Conservation (phyloP, 2,113 vertebrate species). For the Ascaphus truei region DNA sequence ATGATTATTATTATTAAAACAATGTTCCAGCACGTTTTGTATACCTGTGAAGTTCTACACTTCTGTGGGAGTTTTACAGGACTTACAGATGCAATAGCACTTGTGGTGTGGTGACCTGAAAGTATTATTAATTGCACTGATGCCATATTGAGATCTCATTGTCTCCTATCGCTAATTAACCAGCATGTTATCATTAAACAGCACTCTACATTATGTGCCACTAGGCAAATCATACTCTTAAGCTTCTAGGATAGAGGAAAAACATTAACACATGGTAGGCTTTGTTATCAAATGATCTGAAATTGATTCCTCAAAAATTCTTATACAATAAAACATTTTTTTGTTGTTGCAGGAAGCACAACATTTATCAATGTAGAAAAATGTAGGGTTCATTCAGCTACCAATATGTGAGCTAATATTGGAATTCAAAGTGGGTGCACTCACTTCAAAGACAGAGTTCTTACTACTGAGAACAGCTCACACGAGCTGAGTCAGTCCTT, state of each 20-base stretch:
- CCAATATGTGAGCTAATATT: too few species aligned
- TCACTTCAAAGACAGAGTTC: too few species aligned
- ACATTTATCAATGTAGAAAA: too few species aligned
- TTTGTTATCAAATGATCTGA: not conserved
- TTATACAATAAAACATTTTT: too few species aligned
- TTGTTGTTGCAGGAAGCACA: too few species aligned
- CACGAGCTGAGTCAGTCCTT: too few species aligned
- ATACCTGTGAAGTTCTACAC: not conserved
- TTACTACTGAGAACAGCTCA: too few species aligned
- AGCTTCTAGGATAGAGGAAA: not conserved
- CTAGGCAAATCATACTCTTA: conserved; percentile 1
- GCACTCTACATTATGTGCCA: not conserved
- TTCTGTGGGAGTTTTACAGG: not conserved
- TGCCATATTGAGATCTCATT: conserved; percentile 15
- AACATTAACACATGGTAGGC: not conserved
- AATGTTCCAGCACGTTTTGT: not conserved
- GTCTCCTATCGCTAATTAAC: not conserved
- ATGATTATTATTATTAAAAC: not conserved
- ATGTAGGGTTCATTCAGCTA: too few species aligned
- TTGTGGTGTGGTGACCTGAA: not conserved
- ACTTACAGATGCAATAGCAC: not conserved
- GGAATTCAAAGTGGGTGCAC: too few species aligned
- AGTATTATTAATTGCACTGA: conserved; percentile 1
- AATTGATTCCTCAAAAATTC: not conserved
- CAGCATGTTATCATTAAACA: conserved; percentile 2